phyloP scores from a whole-genome alignment of 92 coral and sea anemone genomes.

The Paramuricea clavata region DNA sequence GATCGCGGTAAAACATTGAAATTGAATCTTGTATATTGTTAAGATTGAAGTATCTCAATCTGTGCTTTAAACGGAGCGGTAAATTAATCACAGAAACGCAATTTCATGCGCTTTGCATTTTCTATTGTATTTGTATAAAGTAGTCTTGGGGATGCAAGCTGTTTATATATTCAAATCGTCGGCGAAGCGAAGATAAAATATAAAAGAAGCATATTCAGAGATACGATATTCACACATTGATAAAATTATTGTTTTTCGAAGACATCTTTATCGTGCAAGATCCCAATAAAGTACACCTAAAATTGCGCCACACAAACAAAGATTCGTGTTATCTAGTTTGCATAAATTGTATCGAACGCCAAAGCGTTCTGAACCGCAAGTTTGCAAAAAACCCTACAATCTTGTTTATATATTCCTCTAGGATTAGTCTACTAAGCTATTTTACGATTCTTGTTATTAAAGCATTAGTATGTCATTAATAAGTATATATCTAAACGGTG shows the following conservation, averaged over 20 bases:
- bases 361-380: not conserved
- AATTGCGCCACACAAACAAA: not conserved
- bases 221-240: not conserved
- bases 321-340: not conserved
- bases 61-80: not conserved
- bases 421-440: not conserved
- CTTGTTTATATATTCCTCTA: not conserved
- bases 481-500: not conserved
- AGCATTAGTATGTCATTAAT: conserved; percentile 28
- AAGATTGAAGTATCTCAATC: not conserved
- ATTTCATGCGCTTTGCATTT: not conserved
- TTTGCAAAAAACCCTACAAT: not conserved
- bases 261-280: not conserved
- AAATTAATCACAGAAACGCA: conserved; percentile 4
- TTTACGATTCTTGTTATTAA: conserved; percentile 24
- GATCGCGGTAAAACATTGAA: not conserved
- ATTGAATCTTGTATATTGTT: not conserved
- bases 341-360: not conserved
- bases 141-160: not conserved
- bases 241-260: not conserved
- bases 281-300: not conserved
- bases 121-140: not conserved
- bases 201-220: not conserved
- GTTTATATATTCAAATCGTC: conserved; percentile 5
- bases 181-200: not conserved